A percentile compares a stretch with the other conserved stretches of the same genome.
Conservation (phyloP, 1,140 invertebrate species). For the Dufourea novaeangliae region DNA sequence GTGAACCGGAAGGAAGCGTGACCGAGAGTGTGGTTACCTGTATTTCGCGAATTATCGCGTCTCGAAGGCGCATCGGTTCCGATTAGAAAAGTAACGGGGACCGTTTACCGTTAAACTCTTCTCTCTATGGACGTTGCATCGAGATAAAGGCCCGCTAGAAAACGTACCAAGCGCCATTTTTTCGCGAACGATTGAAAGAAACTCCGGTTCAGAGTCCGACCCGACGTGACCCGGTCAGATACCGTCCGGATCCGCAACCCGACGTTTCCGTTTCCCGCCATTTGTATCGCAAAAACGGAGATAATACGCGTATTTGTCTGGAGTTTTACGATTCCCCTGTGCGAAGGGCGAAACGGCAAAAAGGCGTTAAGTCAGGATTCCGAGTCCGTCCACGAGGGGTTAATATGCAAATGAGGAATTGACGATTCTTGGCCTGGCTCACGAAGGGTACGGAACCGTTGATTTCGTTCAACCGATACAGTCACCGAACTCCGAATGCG, state of each 20-base stretch:
- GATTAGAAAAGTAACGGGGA: constrained; percentile 64
- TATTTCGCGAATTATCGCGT: constrained; percentile 56
- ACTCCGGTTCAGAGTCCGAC: neutral
- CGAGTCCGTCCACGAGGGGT: constrained; percentile 63
- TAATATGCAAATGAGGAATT: constrained; percentile 75
- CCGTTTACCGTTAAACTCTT: constrained; percentile 58
- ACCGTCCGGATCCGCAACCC: constrained; percentile 12
- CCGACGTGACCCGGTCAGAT: constrained; percentile 19
- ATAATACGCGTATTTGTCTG: constrained; percentile 53
- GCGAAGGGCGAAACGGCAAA: constrained; percentile 65
- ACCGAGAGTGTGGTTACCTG: constrained; percentile 58
- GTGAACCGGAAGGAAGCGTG: constrained; percentile 31
- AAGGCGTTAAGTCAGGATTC: constrained; percentile 79
- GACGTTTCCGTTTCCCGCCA: constrained; percentile 31
- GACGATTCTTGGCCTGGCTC: constrained; percentile 10
- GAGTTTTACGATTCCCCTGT: constrained; percentile 51
- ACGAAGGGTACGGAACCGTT: constrained; percentile 20
- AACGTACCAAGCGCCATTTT: neutral
- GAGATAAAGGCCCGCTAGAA: constrained; percentile 40
- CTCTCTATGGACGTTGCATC: constrained; percentile 38
- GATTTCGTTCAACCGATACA: constrained; percentile 1
- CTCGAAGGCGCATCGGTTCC: constrained; percentile 51
- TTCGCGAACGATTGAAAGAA: neutral
- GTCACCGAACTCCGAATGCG: neutral
- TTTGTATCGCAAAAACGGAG: constrained; percentile 5